Base-by-base conservation (phyloP, 2,888 invertebrate species). In the Neuroscelio doddi region DNA sequence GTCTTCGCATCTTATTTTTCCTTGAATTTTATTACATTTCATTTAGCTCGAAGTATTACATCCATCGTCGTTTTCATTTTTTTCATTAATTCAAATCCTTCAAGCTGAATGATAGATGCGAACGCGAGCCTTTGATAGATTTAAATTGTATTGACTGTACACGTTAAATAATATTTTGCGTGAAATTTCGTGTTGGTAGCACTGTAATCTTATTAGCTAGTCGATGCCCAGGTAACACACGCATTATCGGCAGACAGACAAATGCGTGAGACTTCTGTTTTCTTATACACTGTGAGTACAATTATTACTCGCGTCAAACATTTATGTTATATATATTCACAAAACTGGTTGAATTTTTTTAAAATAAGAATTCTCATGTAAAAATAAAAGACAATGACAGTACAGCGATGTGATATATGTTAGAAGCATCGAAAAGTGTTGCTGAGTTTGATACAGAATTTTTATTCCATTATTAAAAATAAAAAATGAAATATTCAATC, bases 131-230 rank as follows among this genome's bases (percentile, higher is more conserved):
- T 41, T 41, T 41, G 45, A 65, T 61, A 50, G 51, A 36, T 55
- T 53, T 56, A 38, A 34, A 70, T 66, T 59, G 72, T 72, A 71
- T 76, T 69, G 68, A 76, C 66, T 74, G 70, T 78, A 74, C 64
- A 76, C 66, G 72, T 72, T 64, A 71, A 70, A 68, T 73, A 71
- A 59, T 55, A 55, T 66, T 64, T 58, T 56, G 59, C 59, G 61
- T 68, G 46, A 68, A 69, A 66, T 75, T 72, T 77, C 74, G 68
- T 75, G 72, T 77, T 77, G 65, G 74, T 77, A 78, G 74, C 74
- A 69, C 71, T 64, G 72, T 75, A 76, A 72, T 77, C 69, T 73
- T 73, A 75, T 74, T 71, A 79, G 75, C 78, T 80, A 79, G 80
- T 81, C 79, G 73, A 79, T 67, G 72, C 72, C 76, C 75, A 72